Evolutionary conservation across 2,113 vertebrate species (phyloP), one percentile per base, ranked within the genome.

Genomic region (Tetrao urogallus): DNA sequence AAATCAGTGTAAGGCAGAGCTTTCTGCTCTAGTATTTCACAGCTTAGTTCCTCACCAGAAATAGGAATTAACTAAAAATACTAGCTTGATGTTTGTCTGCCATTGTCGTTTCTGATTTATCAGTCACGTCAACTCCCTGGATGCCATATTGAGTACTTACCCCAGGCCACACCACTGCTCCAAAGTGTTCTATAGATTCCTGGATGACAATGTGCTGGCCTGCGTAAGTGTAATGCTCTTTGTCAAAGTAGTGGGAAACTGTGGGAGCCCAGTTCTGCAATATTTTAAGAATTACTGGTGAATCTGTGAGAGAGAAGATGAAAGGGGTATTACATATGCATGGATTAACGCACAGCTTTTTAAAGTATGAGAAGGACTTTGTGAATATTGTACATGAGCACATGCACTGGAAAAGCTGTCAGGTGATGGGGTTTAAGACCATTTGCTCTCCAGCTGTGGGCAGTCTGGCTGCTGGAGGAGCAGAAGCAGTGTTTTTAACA

Each of bases 101-200:
- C n/a, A 5, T 43, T 56, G n/a, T 12, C 70, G 5, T 45, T 40
- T 42, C 60, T 50, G 48, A 8, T 42, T 54, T 28, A 18, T 69
- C 32, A 54, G 32, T 52, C 8, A 2, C 1, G 2, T 78, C 75
- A 66, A 34, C 28, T 84, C 83, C 76, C 43, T 82, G 75, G 15
- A 12, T 87, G 42, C 27, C 1, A 1, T 38, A 3, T 65, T 16
- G 9, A 3, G 2, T 81, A 78, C 98, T 97, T 94, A 98, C 98
- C 95, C 95, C 98, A 0, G 98, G 98, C 98, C 98, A 98, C 34
- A 98, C 98, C 85, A 98, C 95, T 0, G 98, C 96, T 90, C 98
- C 98, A 0, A 95, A 98, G 67, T 93, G 96, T 76, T 98, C 98
- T 63, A 98, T 98, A 10, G 98, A 98, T 56, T 98, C 98, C 40